A percentile compares a stretch with the other conserved stretches of the same genome.
Conservation (phyloP, 2,113 vertebrate genomes). For the Indicator indicator region DNA sequence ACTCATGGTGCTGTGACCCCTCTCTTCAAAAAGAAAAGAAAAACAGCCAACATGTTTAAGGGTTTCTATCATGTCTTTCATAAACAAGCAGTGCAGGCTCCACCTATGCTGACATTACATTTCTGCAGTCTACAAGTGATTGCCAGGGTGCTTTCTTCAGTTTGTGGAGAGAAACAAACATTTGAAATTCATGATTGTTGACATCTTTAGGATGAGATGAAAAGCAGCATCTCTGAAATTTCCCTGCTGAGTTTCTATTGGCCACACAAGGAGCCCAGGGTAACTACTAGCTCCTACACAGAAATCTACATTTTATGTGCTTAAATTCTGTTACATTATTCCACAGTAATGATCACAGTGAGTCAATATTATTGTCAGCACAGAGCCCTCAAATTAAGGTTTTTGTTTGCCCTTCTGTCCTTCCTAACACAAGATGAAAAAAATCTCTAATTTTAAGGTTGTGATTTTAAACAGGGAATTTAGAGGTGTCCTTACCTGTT, state of each 20-base stretch:
- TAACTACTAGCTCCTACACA: not conserved
- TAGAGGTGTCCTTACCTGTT: not conserved
- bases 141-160: not conserved
- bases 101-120: not conserved
- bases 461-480: not conserved
- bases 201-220: not conserved
- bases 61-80: not conserved
- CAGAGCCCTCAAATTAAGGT: not conserved
- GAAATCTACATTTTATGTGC: not conserved
- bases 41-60: not conserved
- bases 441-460: not conserved
- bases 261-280: not conserved
- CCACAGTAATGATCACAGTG: not conserved
- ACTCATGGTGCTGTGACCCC: not conserved
- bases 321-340: not conserved
- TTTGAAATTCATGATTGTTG: not conserved
- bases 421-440: not conserved
- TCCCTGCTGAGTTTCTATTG: not conserved
- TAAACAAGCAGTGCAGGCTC: fast-evolving
- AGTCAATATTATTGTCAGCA: not conserved
- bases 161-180: not conserved
- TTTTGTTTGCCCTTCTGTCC: not conserved
- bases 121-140: not conserved
- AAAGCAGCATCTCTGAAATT: not conserved
- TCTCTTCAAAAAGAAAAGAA: not conserved